A percentile compares a stretch with the other conserved stretches of the same genome.
Conservation (phyloP, 1,140 invertebrate species). For the Zaprionus taronus region DNA sequence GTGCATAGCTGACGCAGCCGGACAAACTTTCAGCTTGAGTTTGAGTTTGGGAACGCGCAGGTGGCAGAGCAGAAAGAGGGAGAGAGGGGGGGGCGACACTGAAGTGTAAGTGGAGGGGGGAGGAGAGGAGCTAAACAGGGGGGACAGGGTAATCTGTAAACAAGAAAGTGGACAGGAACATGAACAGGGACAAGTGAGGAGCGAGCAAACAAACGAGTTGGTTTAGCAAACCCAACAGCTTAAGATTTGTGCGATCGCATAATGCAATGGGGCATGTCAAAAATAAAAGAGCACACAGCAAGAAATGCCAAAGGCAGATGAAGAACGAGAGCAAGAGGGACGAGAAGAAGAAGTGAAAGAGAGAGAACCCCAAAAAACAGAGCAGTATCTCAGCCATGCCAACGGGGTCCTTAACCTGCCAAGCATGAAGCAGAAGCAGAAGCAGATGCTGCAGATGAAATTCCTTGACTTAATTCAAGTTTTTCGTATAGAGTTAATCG, state of each 20-base stretch:
- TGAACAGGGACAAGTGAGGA: constrained; percentile 16
- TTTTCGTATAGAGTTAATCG: not conserved
- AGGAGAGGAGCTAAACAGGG: not conserved
- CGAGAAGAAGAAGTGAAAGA: not conserved
- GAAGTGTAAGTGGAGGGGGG: not conserved
- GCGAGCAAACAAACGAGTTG: constrained; percentile 46
- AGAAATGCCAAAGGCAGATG: constrained; percentile 18
- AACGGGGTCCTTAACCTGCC: not conserved
- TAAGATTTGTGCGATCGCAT: constrained; percentile 34
- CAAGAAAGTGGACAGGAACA: constrained; percentile 44
- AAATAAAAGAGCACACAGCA: constrained; percentile 3
- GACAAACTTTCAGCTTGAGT: constrained; percentile 46
- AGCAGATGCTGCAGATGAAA: not conserved
- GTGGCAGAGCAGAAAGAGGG: not conserved
- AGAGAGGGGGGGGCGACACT: no score
- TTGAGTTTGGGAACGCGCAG: constrained; percentile 44
- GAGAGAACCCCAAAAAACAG: not conserved
- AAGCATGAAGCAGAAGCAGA: not conserved
- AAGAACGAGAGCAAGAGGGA: constrained; percentile 2
- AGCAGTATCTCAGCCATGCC: not conserved
- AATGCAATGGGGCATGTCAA: constrained; percentile 29
- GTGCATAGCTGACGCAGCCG: constrained; percentile 64
- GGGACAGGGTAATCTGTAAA: constrained; percentile 38
- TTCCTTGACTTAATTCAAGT: not conserved
- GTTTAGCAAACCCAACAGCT: constrained; percentile 42